Conservation (phyloP, 2,113 vertebrate genomes). For the Rhinopomastus cyanomelas region DNA sequence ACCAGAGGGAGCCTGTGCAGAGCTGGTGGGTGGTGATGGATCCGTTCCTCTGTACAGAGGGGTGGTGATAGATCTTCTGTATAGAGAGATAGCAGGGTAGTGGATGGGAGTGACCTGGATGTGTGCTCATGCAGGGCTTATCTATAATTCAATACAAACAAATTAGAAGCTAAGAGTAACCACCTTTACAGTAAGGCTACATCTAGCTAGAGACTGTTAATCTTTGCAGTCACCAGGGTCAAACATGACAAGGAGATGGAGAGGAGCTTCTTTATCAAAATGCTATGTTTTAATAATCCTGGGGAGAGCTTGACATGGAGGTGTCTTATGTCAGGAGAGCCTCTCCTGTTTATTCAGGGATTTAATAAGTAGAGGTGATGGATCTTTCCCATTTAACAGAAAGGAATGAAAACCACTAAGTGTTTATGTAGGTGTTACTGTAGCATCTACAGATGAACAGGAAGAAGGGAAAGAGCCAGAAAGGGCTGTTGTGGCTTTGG, state of each 20-base stretch:
- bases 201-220: not conserved
- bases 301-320: not conserved
- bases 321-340: not conserved
- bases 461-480: not conserved
- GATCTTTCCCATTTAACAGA: not conserved
- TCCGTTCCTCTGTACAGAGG: not conserved
- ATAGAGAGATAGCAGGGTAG: not conserved
- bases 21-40: constrained; percentile 7
- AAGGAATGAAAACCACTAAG: not conserved
- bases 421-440: rapidly evolving
- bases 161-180: not conserved
- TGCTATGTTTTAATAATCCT: not conserved
- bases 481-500: not conserved
- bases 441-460: not conserved
- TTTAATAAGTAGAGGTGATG: not conserved
- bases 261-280: not conserved
- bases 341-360: not conserved
- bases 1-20: not conserved
- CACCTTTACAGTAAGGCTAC: not conserved
- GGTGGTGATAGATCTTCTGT: not conserved
- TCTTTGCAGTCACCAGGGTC: not conserved
- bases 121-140: not conserved
- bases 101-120: not conserved
- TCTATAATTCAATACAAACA: not conserved
- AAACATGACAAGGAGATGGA: not conserved